phyloP scores from a whole-genome alignment of 1,140 invertebrate species.

The Eufriesea mexicana region DNA sequence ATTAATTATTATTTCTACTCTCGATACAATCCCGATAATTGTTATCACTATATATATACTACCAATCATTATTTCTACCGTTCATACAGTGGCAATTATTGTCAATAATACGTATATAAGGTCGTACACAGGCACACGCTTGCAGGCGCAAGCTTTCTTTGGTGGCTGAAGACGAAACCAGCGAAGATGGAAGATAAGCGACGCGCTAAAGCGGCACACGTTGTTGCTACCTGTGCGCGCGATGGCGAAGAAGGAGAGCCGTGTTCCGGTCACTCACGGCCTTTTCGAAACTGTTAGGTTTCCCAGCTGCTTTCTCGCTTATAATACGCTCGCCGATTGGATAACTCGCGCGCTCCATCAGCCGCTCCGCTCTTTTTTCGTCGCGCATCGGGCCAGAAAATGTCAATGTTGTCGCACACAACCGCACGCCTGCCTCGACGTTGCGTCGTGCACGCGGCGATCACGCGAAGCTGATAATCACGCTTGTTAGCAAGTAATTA shows the following conservation, averaged over 20 bases:
- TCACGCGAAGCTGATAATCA: background rate
- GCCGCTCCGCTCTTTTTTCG: background rate
- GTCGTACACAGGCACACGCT: too few relatives aligned
- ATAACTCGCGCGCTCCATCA: slow-evolving; percentile 19
- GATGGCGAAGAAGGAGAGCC: slow-evolving; percentile 33
- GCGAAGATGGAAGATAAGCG: slow-evolving; percentile 70
- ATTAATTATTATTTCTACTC: too few relatives aligned
- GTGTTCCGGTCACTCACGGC: slow-evolving; percentile 75
- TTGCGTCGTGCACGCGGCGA: background rate
- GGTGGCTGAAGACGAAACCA: slow-evolving; percentile 65
- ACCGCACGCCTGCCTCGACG: too few relatives aligned
- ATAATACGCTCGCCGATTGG: slow-evolving; percentile 39
- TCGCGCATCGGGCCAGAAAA: slow-evolving; percentile 19
- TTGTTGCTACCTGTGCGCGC: slow-evolving; percentile 61
- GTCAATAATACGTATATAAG: too few relatives aligned
- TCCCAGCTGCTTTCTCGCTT: slow-evolving; percentile 66
- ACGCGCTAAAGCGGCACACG: slow-evolving; percentile 56
- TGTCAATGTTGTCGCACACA: slow-evolving; percentile 42
- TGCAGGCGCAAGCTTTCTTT: slow-evolving; percentile 16
- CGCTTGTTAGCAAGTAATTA: slow-evolving; percentile 29
- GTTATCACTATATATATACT: too few relatives aligned
- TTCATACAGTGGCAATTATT: too few relatives aligned
- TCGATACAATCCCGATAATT: too few relatives aligned
- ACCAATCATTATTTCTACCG: too few relatives aligned
- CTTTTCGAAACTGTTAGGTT: slow-evolving; percentile 66